Base-by-base conservation (phyloP, 2,888 invertebrate genomes). In the Catonia carolina region DNA sequence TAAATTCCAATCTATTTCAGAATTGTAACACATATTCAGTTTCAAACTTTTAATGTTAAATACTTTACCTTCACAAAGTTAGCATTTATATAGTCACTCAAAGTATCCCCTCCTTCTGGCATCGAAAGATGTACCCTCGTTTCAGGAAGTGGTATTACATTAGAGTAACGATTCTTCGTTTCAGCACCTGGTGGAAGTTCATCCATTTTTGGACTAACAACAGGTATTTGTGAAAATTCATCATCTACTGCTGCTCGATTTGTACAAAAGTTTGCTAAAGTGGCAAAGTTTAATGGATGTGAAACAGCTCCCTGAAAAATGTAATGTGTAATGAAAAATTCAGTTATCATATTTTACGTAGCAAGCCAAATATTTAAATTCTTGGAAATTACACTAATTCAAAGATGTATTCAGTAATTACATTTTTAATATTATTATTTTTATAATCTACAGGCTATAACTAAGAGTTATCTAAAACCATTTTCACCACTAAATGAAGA, bases 111-210 rank as follows among this genome's bases (percentile, higher is more conserved):
- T 5, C 60, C 63, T n/a, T 85, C 84, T 57, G 84, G 77, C 61
- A 81, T 78, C 64, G 78, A 80, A 35, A 95, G 75, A 31, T 83
- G 81, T 1, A 95, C 94, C 68, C 94, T 79, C 27, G 92, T 92
- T 73, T 93, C 92, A 27, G 93, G 92, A 64, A 92, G 80, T 53
- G 95, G 95, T 64, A 95, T 85, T n/a, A 95, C 91, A 73, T 96
- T 95, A 57, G 94, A 91, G 75, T 92, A 96, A 75, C 89, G 77
- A 75, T 96, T 95, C 73, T 93, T 94, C 61, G 86, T 82, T 69
- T 94, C 94, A 61, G 89, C 90, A 1, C 93, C 94, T 0, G 80
- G 77, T 0, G 92, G 92, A 50, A 93, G 81, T 68, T 92, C 91
- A 66, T 88, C 90, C 17, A 87, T 83, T 22, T 83, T 78, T 0